Percentiles rank a stretch among this genome's conserved stretches.
Evolutionary conservation across 2,113 vertebrate genomes (phyloP).

Genomic region (Mustela lutreola): DNA sequence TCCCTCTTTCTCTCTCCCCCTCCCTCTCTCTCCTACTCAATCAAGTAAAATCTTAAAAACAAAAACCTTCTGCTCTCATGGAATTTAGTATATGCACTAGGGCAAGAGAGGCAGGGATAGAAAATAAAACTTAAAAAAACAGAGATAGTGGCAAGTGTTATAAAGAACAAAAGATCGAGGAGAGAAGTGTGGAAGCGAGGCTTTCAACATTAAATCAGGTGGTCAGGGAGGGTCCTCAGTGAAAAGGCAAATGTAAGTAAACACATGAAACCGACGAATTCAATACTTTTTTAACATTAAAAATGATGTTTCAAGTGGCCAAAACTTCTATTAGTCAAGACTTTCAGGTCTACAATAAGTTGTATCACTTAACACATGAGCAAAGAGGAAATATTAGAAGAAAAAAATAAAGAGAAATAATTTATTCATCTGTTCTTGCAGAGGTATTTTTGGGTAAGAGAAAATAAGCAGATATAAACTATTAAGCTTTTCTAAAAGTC

Average conservation of each 20-base stretch:
- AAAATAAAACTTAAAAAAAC: not conserved
- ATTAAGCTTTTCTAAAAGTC: not conserved
- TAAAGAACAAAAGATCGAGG: not conserved
- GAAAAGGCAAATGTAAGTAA: not conserved
- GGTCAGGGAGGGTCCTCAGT: not conserved
- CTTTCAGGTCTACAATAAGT: not conserved
- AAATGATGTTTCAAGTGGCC: not conserved
- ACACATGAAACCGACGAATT: not conserved
- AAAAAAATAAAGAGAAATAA: constrained; percentile 35
- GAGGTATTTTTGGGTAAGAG: not conserved
- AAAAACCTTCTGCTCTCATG: not conserved
- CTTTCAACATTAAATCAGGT: not conserved
- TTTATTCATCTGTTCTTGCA: not conserved
- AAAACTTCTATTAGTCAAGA: not conserved
- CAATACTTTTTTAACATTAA: not conserved
- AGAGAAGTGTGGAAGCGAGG: too few species aligned
- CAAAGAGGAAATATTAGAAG: constrained; percentile 25
- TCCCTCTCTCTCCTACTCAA: not conserved
- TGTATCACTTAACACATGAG: not conserved
- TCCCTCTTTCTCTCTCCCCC: too few species aligned
- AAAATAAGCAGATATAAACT: constrained; percentile 11
- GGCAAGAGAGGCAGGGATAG: not conserved
- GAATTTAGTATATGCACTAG: not conserved
- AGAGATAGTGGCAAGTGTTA: not conserved
- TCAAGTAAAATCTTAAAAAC: not conserved